Evolutionary conservation across 2,888 invertebrate genomes (phyloP).

Genomic region (Phrixothrix hirtus): DNA sequence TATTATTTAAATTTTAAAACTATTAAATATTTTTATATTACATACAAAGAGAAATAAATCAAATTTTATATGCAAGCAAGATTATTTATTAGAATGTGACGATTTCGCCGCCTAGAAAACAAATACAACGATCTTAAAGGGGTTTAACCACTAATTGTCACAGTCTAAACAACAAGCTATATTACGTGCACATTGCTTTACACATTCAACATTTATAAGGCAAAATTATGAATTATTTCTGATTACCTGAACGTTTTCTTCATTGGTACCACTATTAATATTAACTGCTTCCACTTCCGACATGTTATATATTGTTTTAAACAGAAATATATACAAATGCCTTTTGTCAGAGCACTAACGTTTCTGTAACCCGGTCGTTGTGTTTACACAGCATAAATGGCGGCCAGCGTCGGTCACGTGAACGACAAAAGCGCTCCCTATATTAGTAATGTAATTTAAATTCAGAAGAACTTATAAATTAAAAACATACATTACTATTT

Average conservation of each 20-base stretch:
- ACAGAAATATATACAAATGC: conserved; percentile 50
- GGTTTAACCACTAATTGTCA: conserved; percentile 45
- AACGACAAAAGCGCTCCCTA: conserved; percentile 44
- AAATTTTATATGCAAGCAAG: no score
- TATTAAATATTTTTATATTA: no score
- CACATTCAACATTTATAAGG: conserved; percentile 14
- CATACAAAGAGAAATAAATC: no score
- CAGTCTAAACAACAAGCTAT: conserved; percentile 49
- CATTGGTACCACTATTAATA: conserved; percentile 51
- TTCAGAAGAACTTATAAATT: not conserved
- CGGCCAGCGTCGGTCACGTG: conserved; percentile 68
- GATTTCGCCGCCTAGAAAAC: not conserved
- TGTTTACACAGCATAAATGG: conserved; percentile 66
- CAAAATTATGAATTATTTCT: conserved; percentile 29
- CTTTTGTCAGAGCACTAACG: conserved; percentile 51
- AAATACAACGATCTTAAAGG: no score
- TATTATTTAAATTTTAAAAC: no score
- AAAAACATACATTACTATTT: not conserved
- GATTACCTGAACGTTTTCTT: conserved; percentile 54
- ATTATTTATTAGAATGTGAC: conserved; percentile 47
- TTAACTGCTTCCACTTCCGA: conserved; percentile 55
- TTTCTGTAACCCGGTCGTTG: conserved; percentile 60
- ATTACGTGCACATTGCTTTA: conserved; percentile 55
- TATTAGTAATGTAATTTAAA: conserved; percentile 2
- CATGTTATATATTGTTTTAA: conserved; percentile 49